These are phyloP conservation scores for Helicoverpa zea DNA, from an alignment of 1,140 invertebrate species.

Conservation along the genomic window DNA sequence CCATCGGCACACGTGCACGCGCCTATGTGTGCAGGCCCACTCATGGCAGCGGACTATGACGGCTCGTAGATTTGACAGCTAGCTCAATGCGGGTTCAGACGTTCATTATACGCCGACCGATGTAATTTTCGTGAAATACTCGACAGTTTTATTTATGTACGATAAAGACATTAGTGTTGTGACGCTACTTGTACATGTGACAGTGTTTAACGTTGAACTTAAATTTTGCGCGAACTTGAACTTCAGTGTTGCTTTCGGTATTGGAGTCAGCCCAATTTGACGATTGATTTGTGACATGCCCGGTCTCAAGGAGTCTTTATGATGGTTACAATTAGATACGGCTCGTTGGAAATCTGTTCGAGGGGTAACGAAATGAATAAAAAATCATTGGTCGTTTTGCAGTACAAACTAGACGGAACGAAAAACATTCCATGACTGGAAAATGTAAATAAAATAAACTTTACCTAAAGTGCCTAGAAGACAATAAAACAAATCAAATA, in stretches of 20 bases:
- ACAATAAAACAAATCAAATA: conserved; percentile 68
- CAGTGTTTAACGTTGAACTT: conserved; percentile 53
- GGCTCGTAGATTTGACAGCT: conserved; percentile 87
- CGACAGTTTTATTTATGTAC: conserved; percentile 76
- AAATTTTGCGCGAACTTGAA: conserved; percentile 79
- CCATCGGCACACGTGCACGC: conserved; percentile 71
- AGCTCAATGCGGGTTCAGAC: conserved; percentile 86
- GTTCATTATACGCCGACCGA: conserved; percentile 83
- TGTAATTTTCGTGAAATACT: conserved; percentile 82
- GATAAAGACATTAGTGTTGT: conserved; percentile 68
- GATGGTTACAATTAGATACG: conserved; percentile 83
- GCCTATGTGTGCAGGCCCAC: conserved; percentile 77
- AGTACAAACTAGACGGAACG: conserved; percentile 69
- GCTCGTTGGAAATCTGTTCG: conserved; percentile 73
- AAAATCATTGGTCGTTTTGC: conserved; percentile 75
- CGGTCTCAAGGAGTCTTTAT: conserved; percentile 70
- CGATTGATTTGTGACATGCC: conserved; percentile 80
- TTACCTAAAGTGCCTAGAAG: conserved; percentile 61
- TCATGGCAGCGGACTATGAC: conserved; percentile 86
- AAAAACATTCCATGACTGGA: conserved; percentile 53
- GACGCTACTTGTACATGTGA: conserved; percentile 54
- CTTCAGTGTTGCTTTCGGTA: conserved; percentile 58
- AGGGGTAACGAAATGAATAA: conserved; percentile 80
- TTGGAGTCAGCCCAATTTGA: conserved; percentile 64
- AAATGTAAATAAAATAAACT: conserved; percentile 41